Evolutionary conservation across 1,140 invertebrate genomes (phyloP), one percentile per base, ranked within the genome.

Genomic region (Meloidogyne exigua): DNA sequence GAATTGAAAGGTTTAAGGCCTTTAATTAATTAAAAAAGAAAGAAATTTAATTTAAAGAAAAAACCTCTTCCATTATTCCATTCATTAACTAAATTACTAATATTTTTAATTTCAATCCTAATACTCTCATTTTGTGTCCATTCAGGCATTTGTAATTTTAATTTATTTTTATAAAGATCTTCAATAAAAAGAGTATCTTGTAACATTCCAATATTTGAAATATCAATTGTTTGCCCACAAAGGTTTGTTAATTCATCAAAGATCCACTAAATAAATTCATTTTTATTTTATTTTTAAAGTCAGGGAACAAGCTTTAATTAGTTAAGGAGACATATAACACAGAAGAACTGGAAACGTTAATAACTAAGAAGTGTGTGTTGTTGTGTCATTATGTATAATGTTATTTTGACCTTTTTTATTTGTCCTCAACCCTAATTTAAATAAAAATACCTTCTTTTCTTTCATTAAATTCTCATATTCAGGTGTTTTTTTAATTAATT

Each of bases 1-100:
- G 82, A 82, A 26, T 81, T 72, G 69, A 68, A 80, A 9, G 77
- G 75, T 42, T 68, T 42, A 10, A 79, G 5, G 12, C 77, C 77
- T 79, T 36, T 25, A 21, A 32, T 32, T 32, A 32, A 32, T 32
- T 32, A 32, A 3, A 3, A 32, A 32, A 3, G n/a, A n/a, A n/a
- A n/a, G n/a, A n/a, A 3, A 32, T 32, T 32, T 32, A 3, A 32
- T 32, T 32, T 32, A 32, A 32, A n/a, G 10, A 9, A 3, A 21
- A 25, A 21, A 21, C 25, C 25, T 39, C 65, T 77, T 49, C 68
- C 76, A 28, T 42, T 39, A 39, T 44, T 63, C 76, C 76, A 79
- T 26, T 42, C 75, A 12, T 68, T 68, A 23, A 78, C n/a, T 44
- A 69, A 39, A 25, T 15, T 25, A 44, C 65, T 76, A 28, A 68